Evolutionary conservation across 2,113 vertebrate genomes (phyloP).

Genomic region (Galeopterus variegatus): DNA sequence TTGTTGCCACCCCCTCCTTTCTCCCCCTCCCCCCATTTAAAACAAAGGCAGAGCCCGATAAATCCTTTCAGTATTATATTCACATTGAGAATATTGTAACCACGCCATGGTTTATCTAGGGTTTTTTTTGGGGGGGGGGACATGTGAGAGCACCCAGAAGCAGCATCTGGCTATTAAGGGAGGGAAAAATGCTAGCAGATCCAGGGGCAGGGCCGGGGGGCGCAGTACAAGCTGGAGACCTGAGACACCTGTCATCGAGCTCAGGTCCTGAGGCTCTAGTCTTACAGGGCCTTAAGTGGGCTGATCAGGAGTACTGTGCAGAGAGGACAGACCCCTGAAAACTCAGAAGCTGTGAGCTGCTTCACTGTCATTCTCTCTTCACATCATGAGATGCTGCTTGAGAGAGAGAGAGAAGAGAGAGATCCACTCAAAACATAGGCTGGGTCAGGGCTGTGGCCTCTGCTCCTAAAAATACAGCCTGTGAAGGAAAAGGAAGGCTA

Average conservation of each 20-base stretch:
- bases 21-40: background rate
- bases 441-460: constrained; percentile 52
- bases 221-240: background rate
- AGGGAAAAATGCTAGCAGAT: background rate
- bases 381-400: constrained; percentile 26
- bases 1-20: background rate
- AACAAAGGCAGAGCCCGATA: background rate
- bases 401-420: background rate
- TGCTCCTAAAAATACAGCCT: constrained; percentile 77
- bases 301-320: background rate
- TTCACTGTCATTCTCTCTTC: background rate
- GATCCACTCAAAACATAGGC: constrained; percentile 42
- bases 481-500: constrained; percentile 55
- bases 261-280: background rate
- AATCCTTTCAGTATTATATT: background rate
- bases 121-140: background rate
- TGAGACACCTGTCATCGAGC: background rate
- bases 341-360: background rate
- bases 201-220: too few relatives aligned
- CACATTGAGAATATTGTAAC: background rate
- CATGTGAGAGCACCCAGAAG: background rate
- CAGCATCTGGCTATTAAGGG: too few relatives aligned
- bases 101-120: background rate
- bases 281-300: background rate
- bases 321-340: background rate